Conservation (phyloP, 2,113 vertebrate species). For the Peromyscus californicus region DNA sequence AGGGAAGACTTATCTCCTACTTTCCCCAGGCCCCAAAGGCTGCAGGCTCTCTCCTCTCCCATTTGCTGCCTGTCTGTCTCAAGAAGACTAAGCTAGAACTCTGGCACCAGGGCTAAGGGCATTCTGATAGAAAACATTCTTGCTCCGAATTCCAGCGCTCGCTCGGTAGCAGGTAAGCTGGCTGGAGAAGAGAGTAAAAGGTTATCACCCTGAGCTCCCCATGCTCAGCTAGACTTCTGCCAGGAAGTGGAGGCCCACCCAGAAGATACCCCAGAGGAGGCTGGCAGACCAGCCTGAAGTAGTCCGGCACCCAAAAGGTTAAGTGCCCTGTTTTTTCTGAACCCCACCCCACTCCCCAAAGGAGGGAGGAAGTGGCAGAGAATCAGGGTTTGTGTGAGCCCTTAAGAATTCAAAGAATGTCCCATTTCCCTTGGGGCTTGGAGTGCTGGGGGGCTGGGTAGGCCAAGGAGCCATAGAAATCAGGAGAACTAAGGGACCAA, state of each 20-base stretch:
- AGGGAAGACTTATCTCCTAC: neutral
- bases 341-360: slow-evolving; percentile 77
- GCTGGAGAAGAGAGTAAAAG: neutral
- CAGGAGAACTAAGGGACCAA: neutral
- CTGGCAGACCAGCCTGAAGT: neutral
- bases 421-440: slow-evolving; percentile 79
- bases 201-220: neutral
- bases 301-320: slow-evolving; percentile 67
- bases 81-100: neutral
- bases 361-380: slow-evolving; percentile 77
- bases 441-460: neutral
- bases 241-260: neutral
- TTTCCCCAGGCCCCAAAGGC: slow-evolving; percentile 32
- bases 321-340: slow-evolving; percentile 67
- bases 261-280: neutral
- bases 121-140: neutral
- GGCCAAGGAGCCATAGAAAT: neutral
- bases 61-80: neutral
- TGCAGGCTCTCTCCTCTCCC: neutral
- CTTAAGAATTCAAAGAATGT: slow-evolving; percentile 84
- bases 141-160: neutral
- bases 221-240: neutral
- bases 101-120: neutral
- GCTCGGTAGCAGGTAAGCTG: neutral
- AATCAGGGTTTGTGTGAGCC: slow-evolving; percentile 78